Conservation (phyloP, 2,888 invertebrate species). For the Lochmaea crataegi region DNA sequence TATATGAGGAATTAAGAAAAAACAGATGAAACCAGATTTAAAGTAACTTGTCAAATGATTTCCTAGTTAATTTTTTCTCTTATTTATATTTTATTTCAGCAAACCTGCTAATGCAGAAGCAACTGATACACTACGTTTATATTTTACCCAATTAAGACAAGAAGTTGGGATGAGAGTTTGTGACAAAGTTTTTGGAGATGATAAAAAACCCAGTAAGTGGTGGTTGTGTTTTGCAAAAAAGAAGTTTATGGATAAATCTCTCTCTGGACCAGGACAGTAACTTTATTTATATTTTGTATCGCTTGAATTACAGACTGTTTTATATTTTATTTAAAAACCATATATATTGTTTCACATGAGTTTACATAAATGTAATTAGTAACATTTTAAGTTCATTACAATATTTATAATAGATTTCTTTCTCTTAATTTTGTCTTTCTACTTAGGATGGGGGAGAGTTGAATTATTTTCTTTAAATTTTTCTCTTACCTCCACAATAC, state of each 20-base stretch:
- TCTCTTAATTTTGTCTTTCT: neutral
- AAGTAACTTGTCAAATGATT: too few species aligned
- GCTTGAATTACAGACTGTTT: conserved; percentile 2
- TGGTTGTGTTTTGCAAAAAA: conserved; percentile 99
- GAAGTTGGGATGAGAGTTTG: conserved; percentile 93
- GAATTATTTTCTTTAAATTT: too few species aligned
- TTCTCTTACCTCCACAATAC: too few species aligned
- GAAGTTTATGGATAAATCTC: conserved; percentile 99
- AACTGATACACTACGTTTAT: conserved; percentile 90
- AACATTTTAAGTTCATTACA: neutral
- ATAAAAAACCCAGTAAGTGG: conserved; percentile 98
- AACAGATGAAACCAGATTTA: too few species aligned
- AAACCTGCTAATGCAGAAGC: conserved; percentile 84
- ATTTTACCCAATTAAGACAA: conserved; percentile 93
- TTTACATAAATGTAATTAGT: neutral
- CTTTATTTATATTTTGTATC: neutral
- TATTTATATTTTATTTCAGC: conserved; percentile 62
- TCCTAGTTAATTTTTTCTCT: neutral
- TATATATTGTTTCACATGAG: neutral
- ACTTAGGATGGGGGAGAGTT: too few species aligned
- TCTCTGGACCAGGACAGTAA: conserved; percentile 88
- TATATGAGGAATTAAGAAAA: too few species aligned
- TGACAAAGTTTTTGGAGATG: conserved; percentile 92
- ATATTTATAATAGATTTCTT: neutral
- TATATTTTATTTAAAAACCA: conserved; percentile 7